Evolutionary conservation across 2,113 vertebrate genomes (phyloP).

Genomic region (Alaudala cheleensis): DNA sequence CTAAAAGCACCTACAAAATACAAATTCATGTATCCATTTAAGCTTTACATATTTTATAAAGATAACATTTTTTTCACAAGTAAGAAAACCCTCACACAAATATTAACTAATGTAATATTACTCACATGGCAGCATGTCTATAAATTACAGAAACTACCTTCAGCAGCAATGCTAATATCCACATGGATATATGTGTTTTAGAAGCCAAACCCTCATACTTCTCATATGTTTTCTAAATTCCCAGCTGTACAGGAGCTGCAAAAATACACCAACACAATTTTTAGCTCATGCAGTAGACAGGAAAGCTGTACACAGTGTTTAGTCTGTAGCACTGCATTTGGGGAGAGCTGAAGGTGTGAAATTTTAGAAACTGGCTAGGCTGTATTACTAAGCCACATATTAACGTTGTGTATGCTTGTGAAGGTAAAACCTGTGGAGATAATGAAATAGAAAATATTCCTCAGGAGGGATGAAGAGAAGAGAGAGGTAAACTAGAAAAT

Average conservation of each 20-base stretch:
- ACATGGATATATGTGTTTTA: background rate
- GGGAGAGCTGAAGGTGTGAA: background rate
- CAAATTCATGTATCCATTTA: background rate
- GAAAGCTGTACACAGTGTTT: background rate
- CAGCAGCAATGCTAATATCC: background rate
- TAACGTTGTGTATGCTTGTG: background rate
- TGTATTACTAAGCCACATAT: background rate
- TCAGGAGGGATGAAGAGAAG: background rate
- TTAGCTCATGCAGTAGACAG: background rate
- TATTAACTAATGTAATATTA: background rate
- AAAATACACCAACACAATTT: background rate
- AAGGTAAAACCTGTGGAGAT: background rate
- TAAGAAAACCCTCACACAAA: background rate
- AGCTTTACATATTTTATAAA: background rate
- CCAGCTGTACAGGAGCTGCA: background rate
- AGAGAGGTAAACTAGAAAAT: background rate
- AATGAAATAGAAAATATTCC: background rate
- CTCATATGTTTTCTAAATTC: background rate
- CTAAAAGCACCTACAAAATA: background rate
- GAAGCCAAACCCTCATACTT: background rate
- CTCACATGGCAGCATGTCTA: background rate
- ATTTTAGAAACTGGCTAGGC: background rate
- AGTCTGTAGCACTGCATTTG: rapidly evolving
- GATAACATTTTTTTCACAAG: background rate
- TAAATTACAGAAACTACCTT: background rate